phyloP scores from a whole-genome alignment of 2,113 vertebrate genomes.

The Peromyscus leucopus region DNA sequence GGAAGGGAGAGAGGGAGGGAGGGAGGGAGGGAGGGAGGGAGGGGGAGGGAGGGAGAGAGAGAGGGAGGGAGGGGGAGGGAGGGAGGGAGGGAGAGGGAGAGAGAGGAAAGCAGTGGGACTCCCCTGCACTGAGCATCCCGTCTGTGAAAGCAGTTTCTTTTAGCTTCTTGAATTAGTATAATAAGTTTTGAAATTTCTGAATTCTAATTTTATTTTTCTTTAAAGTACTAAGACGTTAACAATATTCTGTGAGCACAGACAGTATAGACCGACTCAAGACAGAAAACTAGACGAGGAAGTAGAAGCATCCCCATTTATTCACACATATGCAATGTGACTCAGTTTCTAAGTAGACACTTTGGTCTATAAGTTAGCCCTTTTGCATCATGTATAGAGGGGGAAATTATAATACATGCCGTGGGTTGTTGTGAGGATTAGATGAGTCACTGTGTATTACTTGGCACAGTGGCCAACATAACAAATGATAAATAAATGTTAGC shows the following conservation, averaged over 20 bases:
- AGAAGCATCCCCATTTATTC: conserved; percentile 76
- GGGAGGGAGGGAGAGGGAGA: too few relatives aligned
- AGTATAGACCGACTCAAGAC: conserved; percentile 31
- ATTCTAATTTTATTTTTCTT: conserved; percentile 75
- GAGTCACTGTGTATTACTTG: conserved; percentile 38
- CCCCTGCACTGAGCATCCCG: conserved; percentile 58
- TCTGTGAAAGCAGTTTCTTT: conserved; percentile 78
- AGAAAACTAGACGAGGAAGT: conserved; percentile 75
- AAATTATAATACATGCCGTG: not conserved
- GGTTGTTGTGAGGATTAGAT: conserved; percentile 41
- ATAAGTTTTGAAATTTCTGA: conserved; percentile 79
- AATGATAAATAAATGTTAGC: conserved; percentile 68
- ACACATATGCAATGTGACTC: conserved; percentile 61
- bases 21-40: too few relatives aligned
- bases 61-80: too few relatives aligned
- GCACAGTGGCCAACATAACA: conserved; percentile 56
- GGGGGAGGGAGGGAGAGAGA: not conserved
- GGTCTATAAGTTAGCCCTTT: conserved; percentile 45
- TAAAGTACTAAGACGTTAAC: conserved; percentile 64
- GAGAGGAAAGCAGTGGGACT: not conserved
- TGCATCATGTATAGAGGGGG: conserved; percentile 31
- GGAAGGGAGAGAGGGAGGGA: not conserved
- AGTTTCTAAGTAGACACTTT: conserved; percentile 51
- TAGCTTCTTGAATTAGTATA: conserved; percentile 76
- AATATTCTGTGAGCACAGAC: conserved; percentile 41